Percentiles rank a stretch among this genome's conserved stretches.
phyloP scores from a whole-genome alignment of 2,797 vertebrate genomes.

The Semaprochilodus insignis region DNA sequence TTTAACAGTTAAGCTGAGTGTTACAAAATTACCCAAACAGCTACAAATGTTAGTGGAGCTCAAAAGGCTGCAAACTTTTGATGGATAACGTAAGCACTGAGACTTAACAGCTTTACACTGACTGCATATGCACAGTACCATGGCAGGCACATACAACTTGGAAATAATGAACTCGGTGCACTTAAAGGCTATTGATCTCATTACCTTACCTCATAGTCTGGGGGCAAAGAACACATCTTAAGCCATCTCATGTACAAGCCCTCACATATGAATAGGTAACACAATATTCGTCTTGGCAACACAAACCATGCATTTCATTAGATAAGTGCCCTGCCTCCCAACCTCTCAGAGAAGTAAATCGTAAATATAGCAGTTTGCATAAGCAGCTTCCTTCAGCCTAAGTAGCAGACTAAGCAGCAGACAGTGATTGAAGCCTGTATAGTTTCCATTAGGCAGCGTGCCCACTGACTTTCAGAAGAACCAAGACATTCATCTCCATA shows the following conservation, averaged over 20 bases:
- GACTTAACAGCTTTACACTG: too few relatives aligned
- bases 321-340: slow-evolving; percentile 20
- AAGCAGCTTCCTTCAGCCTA: slow-evolving; percentile 33
- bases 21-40: too few relatives aligned
- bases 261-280: slow-evolving; percentile 4
- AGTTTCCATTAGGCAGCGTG: slow-evolving; percentile 41
- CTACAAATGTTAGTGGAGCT: too few relatives aligned
- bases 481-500: slow-evolving; percentile 50
- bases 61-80: too few relatives aligned
- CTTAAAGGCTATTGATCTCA: neutral
- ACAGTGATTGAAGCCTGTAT: slow-evolving; percentile 39
- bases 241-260: neutral
- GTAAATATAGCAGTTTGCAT: slow-evolving; percentile 25
- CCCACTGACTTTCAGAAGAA: slow-evolving; percentile 20
- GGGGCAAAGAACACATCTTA: neutral
- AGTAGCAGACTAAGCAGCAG: neutral
- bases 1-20: too few relatives aligned
- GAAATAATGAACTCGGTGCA: neutral
- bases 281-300: neutral
- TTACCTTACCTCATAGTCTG: neutral
- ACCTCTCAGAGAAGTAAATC: slow-evolving; percentile 18
- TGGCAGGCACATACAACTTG: neutral
- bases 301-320: slow-evolving; percentile 20
- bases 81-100: too few relatives aligned
- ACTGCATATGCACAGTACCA: too few relatives aligned